Conservation (phyloP, 2,888 invertebrate genomes). For the Taphrorychus bicolor region DNA sequence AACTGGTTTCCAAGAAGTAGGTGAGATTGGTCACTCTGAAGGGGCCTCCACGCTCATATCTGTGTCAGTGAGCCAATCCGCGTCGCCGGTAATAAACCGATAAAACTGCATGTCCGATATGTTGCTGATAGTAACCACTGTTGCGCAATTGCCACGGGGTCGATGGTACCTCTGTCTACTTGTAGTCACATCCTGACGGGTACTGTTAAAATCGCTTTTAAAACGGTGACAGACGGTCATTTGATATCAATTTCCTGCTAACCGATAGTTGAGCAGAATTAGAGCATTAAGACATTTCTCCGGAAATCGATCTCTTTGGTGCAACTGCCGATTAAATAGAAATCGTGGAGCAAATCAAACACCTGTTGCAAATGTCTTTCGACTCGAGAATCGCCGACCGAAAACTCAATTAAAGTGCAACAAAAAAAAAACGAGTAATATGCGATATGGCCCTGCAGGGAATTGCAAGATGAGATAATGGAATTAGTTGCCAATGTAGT, state of each 20-base stretch:
- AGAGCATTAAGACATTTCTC: neutral
- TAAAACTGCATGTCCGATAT: conserved; percentile 1
- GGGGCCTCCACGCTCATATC: conserved; percentile 20
- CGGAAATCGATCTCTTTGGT: too few relatives aligned
- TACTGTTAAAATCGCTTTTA: neutral
- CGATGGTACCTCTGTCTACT: neutral
- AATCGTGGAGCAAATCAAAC: too few relatives aligned
- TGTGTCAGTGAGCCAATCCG: conserved; percentile 23
- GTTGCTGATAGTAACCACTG: neutral
- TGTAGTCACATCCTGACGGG: too few relatives aligned
- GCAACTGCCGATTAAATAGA: too few relatives aligned
- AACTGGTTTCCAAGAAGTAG: conserved; percentile 16
- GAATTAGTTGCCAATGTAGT: conserved; percentile 9
- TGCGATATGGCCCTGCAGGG: conserved; percentile 4
- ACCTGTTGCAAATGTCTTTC: too few relatives aligned
- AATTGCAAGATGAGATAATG: conserved; percentile 23
- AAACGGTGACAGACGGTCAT: neutral
- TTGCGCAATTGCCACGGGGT: neutral
- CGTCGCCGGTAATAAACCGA: neutral
- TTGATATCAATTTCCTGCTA: neutral
- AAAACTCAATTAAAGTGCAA: too few relatives aligned
- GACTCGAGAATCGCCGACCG: too few relatives aligned
- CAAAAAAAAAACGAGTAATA: too few relatives aligned
- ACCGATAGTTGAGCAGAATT: neutral
- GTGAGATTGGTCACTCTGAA: conserved; percentile 20